A percentile compares a stretch with the other conserved stretches of the same genome.
Evolutionary conservation across 1,140 invertebrate species (phyloP).

Genomic region (Cephus cinctus): DNA sequence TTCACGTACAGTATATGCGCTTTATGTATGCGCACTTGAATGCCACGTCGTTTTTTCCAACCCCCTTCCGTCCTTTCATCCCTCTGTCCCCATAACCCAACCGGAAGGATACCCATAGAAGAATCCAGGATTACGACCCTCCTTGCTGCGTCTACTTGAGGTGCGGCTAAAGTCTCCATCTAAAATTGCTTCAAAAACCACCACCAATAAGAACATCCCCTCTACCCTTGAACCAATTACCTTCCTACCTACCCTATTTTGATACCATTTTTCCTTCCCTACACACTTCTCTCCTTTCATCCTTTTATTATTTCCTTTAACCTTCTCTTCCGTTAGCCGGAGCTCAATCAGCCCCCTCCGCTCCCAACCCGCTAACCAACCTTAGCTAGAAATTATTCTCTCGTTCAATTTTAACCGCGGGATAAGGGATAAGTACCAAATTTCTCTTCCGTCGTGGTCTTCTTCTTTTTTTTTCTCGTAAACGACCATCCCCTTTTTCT

Average conservation of each 20-base stretch:
- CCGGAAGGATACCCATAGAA: no score
- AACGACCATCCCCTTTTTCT: neutral
- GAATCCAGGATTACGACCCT: slow-evolving; percentile 1
- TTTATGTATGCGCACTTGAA: no score
- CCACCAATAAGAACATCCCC: slow-evolving; percentile 22
- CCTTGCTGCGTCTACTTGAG: slow-evolving; percentile 4
- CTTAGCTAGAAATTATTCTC: no score
- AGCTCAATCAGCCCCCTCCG: slow-evolving; percentile 19
- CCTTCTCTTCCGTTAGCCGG: slow-evolving; percentile 3
- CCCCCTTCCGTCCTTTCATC: slow-evolving; percentile 1
- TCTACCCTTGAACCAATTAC: slow-evolving; percentile 32
- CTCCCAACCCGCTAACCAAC: no score
- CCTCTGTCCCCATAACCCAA: no score
- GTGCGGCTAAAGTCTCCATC: slow-evolving; percentile 24
- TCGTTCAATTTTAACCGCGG: slow-evolving; percentile 30
- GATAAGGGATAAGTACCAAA: slow-evolving; percentile 30
- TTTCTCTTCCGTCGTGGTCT: slow-evolving; percentile 11
- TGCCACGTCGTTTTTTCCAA: no score
- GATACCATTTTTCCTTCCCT: slow-evolving; percentile 3
- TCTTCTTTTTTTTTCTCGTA: slow-evolving; percentile 1
- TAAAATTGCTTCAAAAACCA: slow-evolving; percentile 33
- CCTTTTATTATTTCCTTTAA: neutral
- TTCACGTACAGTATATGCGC: no score
- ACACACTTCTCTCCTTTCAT: neutral
- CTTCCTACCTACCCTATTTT: slow-evolving; percentile 20